Percentiles rank a stretch among this genome's conserved stretches.
Conservation (phyloP, 1,140 invertebrate genomes). For the Pseudachorutes palmiensis region DNA sequence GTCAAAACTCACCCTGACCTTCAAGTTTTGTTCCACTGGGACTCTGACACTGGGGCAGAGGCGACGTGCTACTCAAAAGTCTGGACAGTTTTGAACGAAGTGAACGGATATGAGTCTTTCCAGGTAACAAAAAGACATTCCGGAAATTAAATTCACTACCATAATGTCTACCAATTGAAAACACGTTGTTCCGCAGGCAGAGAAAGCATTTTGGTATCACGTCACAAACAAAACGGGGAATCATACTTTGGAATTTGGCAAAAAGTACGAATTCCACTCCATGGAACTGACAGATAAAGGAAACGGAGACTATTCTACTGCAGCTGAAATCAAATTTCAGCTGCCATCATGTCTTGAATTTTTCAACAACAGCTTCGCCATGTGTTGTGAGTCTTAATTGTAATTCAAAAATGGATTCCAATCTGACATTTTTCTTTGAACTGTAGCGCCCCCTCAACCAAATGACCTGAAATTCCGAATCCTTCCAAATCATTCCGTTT, state of each 20-base stretch:
- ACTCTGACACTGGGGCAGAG: slow-evolving; percentile 26
- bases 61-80: slow-evolving; percentile 28
- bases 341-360: neutral
- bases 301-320: neutral
- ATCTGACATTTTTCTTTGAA: neutral
- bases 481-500: neutral
- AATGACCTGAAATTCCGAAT: neutral
- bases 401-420: neutral
- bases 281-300: neutral
- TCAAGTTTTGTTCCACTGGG: slow-evolving; percentile 25
- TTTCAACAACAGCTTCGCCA: neutral
- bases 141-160: neutral
- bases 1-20: slow-evolving; percentile 8
- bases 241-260: neutral
- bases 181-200: no score
- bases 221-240: neutral
- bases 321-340: neutral
- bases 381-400: neutral
- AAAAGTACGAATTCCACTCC: neutral
- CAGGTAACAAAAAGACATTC: no score
- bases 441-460: neutral
- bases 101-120: neutral
- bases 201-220: neutral
- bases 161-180: no score
- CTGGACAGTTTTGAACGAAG: slow-evolving; percentile 3